These are phyloP conservation scores for Apomyelois bistriatella DNA, from an alignment of 2,888 invertebrate genomes.

Conservation along the genomic window DNA sequence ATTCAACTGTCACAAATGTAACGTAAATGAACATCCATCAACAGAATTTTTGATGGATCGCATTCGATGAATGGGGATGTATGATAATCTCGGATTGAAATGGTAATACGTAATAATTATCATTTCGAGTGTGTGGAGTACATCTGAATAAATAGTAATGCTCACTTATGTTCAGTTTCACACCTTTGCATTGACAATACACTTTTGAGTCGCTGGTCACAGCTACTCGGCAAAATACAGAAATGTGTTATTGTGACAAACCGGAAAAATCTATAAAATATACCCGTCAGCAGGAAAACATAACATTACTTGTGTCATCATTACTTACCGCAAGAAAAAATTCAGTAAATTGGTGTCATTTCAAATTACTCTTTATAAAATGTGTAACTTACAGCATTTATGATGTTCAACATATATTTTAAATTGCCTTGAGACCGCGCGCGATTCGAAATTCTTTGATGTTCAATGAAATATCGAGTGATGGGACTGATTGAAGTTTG, in stretches of 20 bases:
- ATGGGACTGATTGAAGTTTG: not conserved
- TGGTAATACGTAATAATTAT: constrained; percentile 69
- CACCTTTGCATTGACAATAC: constrained; percentile 35
- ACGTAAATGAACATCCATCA: constrained; percentile 54
- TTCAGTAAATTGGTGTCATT: not conserved
- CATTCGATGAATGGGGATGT: constrained; percentile 60
- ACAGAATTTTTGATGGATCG: constrained; percentile 56
- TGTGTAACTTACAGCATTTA: too few species aligned
- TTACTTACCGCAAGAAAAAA: not conserved
- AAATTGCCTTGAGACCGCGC: too few species aligned
- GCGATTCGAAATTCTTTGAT: too few species aligned
- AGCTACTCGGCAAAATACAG: not conserved
- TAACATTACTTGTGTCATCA: not conserved
- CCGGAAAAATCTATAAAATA: not conserved
- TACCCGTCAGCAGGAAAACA: not conserved
- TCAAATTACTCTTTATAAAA: not conserved
- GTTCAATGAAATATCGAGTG: too few species aligned
- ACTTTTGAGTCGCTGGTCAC: not conserved
- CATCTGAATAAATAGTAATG: constrained; percentile 56
- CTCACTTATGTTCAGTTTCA: constrained; percentile 47
- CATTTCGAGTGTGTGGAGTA: constrained; percentile 38
- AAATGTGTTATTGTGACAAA: not conserved
- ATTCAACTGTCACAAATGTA: constrained; percentile 75
- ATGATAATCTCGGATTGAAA: constrained; percentile 70
- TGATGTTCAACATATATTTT: too few species aligned